Evolutionary conservation across 1,140 invertebrate genomes (phyloP), one percentile per base, ranked within the genome.

Genomic region (Zaprionus ornatus): DNA sequence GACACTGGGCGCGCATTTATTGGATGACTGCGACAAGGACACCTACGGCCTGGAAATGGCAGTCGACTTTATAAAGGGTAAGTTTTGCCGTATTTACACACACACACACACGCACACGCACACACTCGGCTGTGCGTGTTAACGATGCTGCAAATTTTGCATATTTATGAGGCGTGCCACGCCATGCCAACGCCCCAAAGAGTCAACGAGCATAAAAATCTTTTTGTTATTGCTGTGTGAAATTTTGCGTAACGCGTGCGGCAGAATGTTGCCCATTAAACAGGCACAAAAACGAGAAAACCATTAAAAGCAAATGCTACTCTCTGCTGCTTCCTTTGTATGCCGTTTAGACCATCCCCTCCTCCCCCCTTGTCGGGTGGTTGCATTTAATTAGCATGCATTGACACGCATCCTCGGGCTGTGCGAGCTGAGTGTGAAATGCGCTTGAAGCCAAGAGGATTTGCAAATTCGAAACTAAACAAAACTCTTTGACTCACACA

Each of bases 61-160:
- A 7, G 97, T 99, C 7, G 98, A 99, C 93, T 99, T 99, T 92
- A 99, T 99, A 72, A 98, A 99, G 96, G 98, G 98, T 99, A 93
- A 94, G 95, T 87, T 25, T 64, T 77, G 32, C 50, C 25, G 5
- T 3, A 42, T 42, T 45, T 17, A 45, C 54, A 40, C 27, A 59
- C 52, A 40, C 23, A 27, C 17, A 45, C 56, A 54, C 3, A n/a
- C 15, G 3, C 42, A 19, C 2, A 4, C 23, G 17, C 4, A 37
- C 21, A 10, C 37, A 2, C 42, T 6, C 27, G 1, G 40, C n/a
- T 63, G 60, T 37, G 52, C 69, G 52, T 42, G 62, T 25, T 65
- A 55, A 70, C 52, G 25, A 19, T 35, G 15, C 60, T 23, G 50
- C 17, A 35, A 21, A 52, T 67, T 73, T 60, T 54, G 17, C 23